phyloP scores from a whole-genome alignment of 2,113 vertebrate species.

The Salvator merianae region DNA sequence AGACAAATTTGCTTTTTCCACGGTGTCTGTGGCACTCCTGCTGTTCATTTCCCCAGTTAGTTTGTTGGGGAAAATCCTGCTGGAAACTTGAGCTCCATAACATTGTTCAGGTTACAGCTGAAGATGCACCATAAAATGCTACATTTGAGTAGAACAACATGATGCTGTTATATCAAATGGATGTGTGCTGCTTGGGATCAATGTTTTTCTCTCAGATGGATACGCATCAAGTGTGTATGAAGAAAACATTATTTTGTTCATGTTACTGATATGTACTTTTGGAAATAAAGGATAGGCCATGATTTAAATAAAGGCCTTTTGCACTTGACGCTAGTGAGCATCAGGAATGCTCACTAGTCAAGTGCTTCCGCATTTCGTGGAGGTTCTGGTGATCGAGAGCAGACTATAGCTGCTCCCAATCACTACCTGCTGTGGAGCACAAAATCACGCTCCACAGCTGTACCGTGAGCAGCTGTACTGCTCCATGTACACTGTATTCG shows the following conservation, averaged over 20 bases:
- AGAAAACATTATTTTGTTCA: neutral
- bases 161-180: neutral
- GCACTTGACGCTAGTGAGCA: no score
- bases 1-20: no score
- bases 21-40: neutral
- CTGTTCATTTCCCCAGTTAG: neutral
- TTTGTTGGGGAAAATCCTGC: neutral
- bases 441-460: no score
- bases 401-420: no score
- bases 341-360: no score
- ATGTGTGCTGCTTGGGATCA: accelerated
- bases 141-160: accelerated
- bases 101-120: neutral
- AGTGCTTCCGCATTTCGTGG: no score
- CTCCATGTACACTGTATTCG: no score
- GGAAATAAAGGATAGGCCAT: neutral
- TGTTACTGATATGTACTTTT: neutral
- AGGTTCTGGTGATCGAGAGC: no score
- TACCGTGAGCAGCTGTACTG: no score
- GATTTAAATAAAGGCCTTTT: neutral
- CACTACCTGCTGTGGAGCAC: no score
- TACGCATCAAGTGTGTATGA: neutral
- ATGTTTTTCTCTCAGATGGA: accelerated
- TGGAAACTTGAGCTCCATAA: neutral
- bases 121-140: neutral